Evolutionary conservation across 1,140 invertebrate genomes (phyloP), one percentile per base, ranked within the genome.

Genomic region (Eciton burchellii): DNA sequence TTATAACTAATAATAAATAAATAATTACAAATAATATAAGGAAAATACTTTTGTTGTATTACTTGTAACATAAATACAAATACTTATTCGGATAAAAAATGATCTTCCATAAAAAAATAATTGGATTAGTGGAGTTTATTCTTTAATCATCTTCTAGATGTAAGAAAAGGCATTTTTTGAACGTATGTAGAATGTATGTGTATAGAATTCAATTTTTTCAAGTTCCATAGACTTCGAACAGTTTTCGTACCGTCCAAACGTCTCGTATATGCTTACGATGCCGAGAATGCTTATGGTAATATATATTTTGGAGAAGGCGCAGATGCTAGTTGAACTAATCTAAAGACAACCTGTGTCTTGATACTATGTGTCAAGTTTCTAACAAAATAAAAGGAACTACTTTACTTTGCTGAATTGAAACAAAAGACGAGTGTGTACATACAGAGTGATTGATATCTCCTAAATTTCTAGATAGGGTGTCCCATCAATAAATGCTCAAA

Each of bases 301-400:
- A 49, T 63, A 54, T 73, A 52, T 86, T 74, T 86, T 79, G 63
- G 72, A 79, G 83, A 79, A 54, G 85, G 72, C 83, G 73, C 66
- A 79, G 83, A 79, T 83, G 79, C 81, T 88, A 81, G 79, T 71
- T 74, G 76, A 54, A 59, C 73, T 85, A 87, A 88, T 47, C 49
- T 85, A 74, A n/a, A n/a, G n/a, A n/a, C n/a, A n/a, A n/a, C n/a
- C n/a, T 74, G 85, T 41, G 81, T 16, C 19, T 57, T 41, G 24
- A 52, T 35, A 26, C 77, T 84, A 70, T 60, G 71, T n/a, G 72
- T 3, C 62, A 52, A 68, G 60, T 72, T 14, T 62, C 41, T 86
- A 86, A n/a, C n/a, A n/a, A n/a, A 73, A 43, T 76, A 56, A 88
- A 88, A 66, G 26, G 52, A 59, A 56, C 87, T 41, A 26, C 45